These are phyloP conservation scores for Pseudorhombus dupliciocellatus DNA, from an alignment of 2,113 vertebrate genomes.

Conservation along the genomic window DNA sequence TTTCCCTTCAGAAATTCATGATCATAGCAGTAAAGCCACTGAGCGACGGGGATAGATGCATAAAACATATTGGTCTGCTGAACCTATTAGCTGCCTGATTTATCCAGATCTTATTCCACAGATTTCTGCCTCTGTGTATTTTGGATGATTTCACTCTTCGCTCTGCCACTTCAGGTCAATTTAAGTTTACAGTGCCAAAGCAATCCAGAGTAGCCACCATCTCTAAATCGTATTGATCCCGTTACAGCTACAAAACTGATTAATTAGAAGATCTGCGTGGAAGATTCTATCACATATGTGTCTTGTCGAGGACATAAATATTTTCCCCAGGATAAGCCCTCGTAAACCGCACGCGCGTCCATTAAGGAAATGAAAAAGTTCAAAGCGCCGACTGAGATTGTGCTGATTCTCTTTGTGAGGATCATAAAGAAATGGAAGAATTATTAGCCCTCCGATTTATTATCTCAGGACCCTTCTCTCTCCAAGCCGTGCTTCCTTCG, in stretches of 20 bases:
- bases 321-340: conserved; percentile 45
- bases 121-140: conserved; percentile 33
- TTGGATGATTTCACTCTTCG: conserved; percentile 17
- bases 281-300: conserved; percentile 48
- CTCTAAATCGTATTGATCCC: conserved; percentile 29
- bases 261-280: conserved; percentile 24
- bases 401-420: conserved; percentile 61
- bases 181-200: conserved; percentile 38
- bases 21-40: conserved; percentile 53
- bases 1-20: conserved; percentile 47
- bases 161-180: conserved; percentile 3
- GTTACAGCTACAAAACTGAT: conserved; percentile 27
- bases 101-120: conserved; percentile 55
- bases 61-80: conserved; percentile 47
- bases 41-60: conserved; percentile 33
- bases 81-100: conserved; percentile 64
- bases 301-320: conserved; percentile 60
- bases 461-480: conserved; percentile 37
- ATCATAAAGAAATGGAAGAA: conserved; percentile 59
- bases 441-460: conserved; percentile 59
- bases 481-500: conserved; percentile 7
- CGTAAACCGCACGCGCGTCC: conserved; percentile 61
- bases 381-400: conserved; percentile 44
- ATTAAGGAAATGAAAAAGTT: conserved; percentile 72
- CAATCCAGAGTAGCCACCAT: conserved; percentile 35